Base-by-base conservation (phyloP, 2,888 invertebrate species). In the Dysmachus trigonus region DNA sequence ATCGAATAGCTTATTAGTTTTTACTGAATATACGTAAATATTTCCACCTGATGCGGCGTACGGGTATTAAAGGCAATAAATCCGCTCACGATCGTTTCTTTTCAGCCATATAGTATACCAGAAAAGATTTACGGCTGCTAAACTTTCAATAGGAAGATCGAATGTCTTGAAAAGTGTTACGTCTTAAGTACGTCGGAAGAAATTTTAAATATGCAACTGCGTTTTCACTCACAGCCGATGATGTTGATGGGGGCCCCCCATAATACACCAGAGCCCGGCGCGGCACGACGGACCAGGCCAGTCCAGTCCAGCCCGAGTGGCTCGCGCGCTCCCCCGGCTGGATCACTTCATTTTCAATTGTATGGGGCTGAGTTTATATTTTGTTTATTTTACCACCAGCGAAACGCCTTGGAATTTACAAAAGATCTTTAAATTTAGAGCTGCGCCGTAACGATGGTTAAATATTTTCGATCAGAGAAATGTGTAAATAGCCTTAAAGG, bases 81-180 rank as follows among this genome's bases (percentile, higher is more conserved):
- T 62, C 62, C 10, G 38, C 62, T n/a, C n/a, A 22, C 15, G 22
- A 1, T 76, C 22, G 27, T 41, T 77, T 77, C 47, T 77, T 77
- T n/a, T 27, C 30, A 77, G 77, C 76, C 41, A 47, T 41, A 47
- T 30, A 22, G 30, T 41, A 47, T 30, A 22, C 62, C 15, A n/a
- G 30, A 3, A 27, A 72, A 35, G 33, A 76, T 76, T 35, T 76
- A 35, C 38, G 76, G 35, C 22, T 76, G 76, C 76, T 76, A 76
- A 38, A 77, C 47, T 77, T 77, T 77, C 77, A 77, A 47, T 77
- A 35, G 77, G 51, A 77, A 77, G 41, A 77, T 77, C 77, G 15
- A 77, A 76, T 76, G 22, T 35, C 38, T 74, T 76, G 38, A 62
- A 77, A 77, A 77, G 77, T 77, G 22, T 76, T 47, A 18, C 77